A percentile compares a stretch with the other conserved stretches of the same genome.
phyloP scores from a whole-genome alignment of 2,113 vertebrate genomes.

The Coracopsis vasa region DNA sequence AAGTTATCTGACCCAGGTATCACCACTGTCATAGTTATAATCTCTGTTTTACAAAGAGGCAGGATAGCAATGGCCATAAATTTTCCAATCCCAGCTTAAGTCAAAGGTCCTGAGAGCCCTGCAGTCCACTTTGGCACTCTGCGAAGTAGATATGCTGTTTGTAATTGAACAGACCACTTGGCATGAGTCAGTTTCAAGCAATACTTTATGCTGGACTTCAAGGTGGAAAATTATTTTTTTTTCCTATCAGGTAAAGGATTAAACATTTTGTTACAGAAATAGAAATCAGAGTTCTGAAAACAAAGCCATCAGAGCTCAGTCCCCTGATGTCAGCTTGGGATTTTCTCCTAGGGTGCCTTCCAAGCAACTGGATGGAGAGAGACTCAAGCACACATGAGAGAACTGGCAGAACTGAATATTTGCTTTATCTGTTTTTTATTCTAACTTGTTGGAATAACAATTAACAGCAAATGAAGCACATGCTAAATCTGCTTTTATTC shows the following conservation, averaged over 20 bases:
- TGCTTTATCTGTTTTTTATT: background rate
- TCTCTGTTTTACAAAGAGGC: background rate
- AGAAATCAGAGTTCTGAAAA: background rate
- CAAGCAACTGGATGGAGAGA: background rate
- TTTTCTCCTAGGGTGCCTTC: background rate
- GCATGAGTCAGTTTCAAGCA: background rate
- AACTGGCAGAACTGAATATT: background rate
- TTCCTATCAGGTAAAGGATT: background rate
- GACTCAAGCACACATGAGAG: background rate
- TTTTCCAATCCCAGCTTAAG: background rate
- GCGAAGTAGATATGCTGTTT: background rate
- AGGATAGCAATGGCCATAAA: background rate
- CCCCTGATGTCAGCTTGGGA: background rate
- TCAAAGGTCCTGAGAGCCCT: background rate
- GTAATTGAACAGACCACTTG: background rate
- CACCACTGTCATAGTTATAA: background rate
- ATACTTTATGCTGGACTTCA: background rate
- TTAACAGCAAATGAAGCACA: background rate
- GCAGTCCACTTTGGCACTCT: background rate
- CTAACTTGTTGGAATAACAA: background rate
- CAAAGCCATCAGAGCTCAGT: background rate
- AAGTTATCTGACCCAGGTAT: background rate
- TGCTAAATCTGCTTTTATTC: background rate
- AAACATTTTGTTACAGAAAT: background rate
- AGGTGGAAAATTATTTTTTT: background rate